Evolutionary conservation across 1,140 invertebrate genomes (phyloP).

Genomic region (Lysiphlebus fabarum): DNA sequence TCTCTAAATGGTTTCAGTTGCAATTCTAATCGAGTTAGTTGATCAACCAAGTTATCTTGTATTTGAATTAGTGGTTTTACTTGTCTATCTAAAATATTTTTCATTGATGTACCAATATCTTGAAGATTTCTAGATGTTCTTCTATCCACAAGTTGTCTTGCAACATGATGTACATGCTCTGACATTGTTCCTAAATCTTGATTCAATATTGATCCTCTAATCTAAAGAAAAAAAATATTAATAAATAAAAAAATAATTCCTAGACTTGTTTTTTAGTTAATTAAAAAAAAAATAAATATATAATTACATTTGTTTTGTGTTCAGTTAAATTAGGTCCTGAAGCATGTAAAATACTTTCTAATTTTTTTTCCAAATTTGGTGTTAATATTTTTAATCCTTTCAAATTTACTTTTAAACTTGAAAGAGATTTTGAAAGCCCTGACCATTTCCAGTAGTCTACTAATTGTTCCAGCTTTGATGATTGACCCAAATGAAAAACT

Average conservation of each 20-base stretch:
- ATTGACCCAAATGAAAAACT: slow-evolving; percentile 66
- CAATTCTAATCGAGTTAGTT: slow-evolving; percentile 70
- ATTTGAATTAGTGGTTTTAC: slow-evolving; percentile 68
- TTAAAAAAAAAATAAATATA: no score
- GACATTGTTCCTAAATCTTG: slow-evolving; percentile 70
- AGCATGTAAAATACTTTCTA: slow-evolving; percentile 64
- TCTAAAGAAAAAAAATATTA: slow-evolving; percentile 37
- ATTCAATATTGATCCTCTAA: slow-evolving; percentile 64
- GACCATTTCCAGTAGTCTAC: slow-evolving; percentile 63
- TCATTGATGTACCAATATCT: slow-evolving; percentile 61
- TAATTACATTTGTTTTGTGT: slow-evolving; percentile 56
- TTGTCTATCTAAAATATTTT: slow-evolving; percentile 61
- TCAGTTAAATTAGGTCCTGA: slow-evolving; percentile 67
- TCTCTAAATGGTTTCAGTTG: slow-evolving; percentile 65
- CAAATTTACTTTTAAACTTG: slow-evolving; percentile 52
- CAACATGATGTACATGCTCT: slow-evolving; percentile 71
- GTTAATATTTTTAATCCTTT: slow-evolving; percentile 56
- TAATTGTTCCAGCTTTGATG: slow-evolving; percentile 62
- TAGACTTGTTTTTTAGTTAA: no score
- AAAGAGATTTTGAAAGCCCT: slow-evolving; percentile 55
- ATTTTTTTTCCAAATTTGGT: slow-evolving; percentile 57
- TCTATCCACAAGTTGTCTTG: slow-evolving; percentile 67
- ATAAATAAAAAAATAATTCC: no score
- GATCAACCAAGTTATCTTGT: slow-evolving; percentile 69
- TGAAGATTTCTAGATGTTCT: slow-evolving; percentile 66